Evolutionary conservation across 2,797 vertebrate species (phyloP).

Genomic region (Lutjanus campechanus): DNA sequence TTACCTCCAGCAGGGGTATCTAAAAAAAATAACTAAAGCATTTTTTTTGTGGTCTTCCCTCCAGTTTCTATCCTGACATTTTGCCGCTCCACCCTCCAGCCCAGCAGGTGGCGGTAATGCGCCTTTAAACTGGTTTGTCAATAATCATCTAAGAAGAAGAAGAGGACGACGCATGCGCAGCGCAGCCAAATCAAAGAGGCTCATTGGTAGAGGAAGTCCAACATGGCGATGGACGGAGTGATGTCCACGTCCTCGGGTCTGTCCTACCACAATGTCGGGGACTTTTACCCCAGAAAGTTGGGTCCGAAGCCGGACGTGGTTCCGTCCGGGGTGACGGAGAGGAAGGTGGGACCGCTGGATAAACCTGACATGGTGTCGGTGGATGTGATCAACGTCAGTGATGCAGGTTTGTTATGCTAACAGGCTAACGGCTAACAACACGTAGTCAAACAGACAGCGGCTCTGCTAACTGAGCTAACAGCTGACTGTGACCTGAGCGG

Average conservation of each 20-base stretch:
- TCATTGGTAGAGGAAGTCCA: slow-evolving; percentile 60
- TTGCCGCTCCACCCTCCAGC: too few relatives aligned
- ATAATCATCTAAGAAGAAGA: too few relatives aligned
- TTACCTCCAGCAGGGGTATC: too few relatives aligned
- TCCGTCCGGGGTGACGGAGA: slow-evolving; percentile 86
- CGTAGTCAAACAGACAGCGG: slow-evolving; percentile 6
- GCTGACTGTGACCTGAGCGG: background rate
- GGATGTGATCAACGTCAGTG: slow-evolving; percentile 82
- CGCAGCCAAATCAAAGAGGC: rapidly evolving
- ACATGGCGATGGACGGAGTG: slow-evolving; percentile 83
- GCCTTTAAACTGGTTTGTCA: too few relatives aligned
- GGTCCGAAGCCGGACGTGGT: slow-evolving; percentile 88
- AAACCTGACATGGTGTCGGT: slow-evolving; percentile 88
- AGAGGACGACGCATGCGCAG: slow-evolving; percentile 25
- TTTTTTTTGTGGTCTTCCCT: too few relatives aligned
- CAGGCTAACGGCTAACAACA: slow-evolving; percentile 60
- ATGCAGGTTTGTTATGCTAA: slow-evolving; percentile 86
- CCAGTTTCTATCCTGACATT: too few relatives aligned
- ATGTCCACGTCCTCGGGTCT: slow-evolving; percentile 85
- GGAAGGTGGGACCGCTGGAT: slow-evolving; percentile 83
- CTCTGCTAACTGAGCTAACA: background rate
- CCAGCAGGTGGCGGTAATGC: too few relatives aligned
- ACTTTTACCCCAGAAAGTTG: slow-evolving; percentile 86
- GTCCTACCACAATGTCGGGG: slow-evolving; percentile 77
- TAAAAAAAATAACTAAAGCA: too few relatives aligned